Evolutionary conservation across 2,113 vertebrate genomes (phyloP).

Genomic region (Calypte anna): DNA sequence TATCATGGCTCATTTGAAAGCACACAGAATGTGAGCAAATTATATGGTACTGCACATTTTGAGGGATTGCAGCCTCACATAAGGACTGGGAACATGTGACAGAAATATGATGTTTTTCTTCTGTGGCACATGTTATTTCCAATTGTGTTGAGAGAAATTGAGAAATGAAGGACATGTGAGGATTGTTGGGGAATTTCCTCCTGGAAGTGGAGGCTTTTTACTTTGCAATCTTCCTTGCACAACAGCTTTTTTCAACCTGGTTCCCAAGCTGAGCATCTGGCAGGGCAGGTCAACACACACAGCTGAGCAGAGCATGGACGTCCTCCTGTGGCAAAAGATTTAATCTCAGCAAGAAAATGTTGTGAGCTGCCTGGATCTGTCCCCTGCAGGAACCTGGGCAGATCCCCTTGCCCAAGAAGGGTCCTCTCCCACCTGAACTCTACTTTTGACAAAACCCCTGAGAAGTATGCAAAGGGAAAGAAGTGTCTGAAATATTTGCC

Average conservation of each 20-base stretch:
- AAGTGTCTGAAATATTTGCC: too few species aligned
- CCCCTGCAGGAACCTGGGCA: not conserved
- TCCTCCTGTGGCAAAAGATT: not conserved
- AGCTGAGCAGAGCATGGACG: not conserved
- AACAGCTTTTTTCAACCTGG: not conserved
- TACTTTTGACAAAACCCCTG: not conserved
- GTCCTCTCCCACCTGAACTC: not conserved
- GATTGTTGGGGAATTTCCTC: not conserved
- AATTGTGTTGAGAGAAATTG: not conserved
- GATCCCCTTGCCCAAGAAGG: not conserved
- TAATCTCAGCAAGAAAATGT: not conserved
- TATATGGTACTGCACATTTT: fast-evolving
- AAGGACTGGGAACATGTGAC: not conserved
- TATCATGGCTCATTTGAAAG: not conserved
- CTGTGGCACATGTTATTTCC: not conserved
- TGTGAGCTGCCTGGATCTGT: not conserved
- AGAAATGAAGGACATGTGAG: not conserved
- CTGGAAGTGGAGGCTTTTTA: not conserved
- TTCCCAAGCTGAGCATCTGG: not conserved
- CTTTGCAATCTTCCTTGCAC: not conserved
- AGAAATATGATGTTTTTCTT: not conserved
- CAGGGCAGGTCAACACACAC: not conserved
- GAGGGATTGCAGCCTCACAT: not conserved
- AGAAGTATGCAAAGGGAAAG: too few species aligned
- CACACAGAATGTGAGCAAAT: not conserved